Conservation (phyloP, 1,140 invertebrate genomes). For the Medauroidea extradentata region DNA sequence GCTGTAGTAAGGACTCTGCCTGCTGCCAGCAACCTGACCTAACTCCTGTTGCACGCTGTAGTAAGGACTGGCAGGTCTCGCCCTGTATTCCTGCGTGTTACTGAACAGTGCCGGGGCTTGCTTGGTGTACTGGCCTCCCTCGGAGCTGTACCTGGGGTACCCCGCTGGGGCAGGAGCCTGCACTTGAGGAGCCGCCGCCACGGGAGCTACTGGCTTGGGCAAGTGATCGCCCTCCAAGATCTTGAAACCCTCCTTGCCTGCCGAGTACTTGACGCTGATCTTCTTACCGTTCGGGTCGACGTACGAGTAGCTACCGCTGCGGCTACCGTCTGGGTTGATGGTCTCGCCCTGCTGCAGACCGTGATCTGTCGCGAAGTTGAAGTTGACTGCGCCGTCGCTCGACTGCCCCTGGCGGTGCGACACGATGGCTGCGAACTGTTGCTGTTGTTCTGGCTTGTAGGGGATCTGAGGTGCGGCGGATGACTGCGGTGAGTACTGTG, state of each 20-base stretch:
- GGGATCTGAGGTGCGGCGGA: background rate
- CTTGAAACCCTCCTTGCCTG: slow-evolving; percentile 46
- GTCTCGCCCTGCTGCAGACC: slow-evolving; percentile 58
- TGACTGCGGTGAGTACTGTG: background rate
- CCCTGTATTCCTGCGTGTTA: background rate
- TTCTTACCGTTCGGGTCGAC: slow-evolving; percentile 54
- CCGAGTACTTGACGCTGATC: slow-evolving; percentile 49
- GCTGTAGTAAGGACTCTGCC: background rate
- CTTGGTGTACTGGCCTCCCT: slow-evolving; percentile 11
- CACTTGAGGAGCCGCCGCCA: slow-evolving; percentile 13
- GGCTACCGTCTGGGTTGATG: slow-evolving; percentile 57
- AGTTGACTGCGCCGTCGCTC: slow-evolving; percentile 56
- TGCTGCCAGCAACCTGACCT: background rate
- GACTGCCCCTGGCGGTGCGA: slow-evolving; percentile 41
- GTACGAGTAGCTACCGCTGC: slow-evolving; percentile 60
- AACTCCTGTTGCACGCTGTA: background rate
- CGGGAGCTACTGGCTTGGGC: slow-evolving; percentile 28
- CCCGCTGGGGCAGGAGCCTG: slow-evolving; percentile 15
- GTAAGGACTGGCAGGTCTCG: background rate
- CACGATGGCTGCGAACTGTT: slow-evolving; percentile 34
- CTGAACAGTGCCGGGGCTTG: background rate
- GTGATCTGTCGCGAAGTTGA: slow-evolving; percentile 60
- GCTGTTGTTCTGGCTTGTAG: slow-evolving; percentile 18
- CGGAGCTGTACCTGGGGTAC: background rate
- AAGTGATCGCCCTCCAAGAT: slow-evolving; percentile 48